Evolutionary conservation across 2,888 invertebrate species (phyloP), one percentile per base, ranked within the genome.

Genomic region (Nudaria mundana): DNA sequence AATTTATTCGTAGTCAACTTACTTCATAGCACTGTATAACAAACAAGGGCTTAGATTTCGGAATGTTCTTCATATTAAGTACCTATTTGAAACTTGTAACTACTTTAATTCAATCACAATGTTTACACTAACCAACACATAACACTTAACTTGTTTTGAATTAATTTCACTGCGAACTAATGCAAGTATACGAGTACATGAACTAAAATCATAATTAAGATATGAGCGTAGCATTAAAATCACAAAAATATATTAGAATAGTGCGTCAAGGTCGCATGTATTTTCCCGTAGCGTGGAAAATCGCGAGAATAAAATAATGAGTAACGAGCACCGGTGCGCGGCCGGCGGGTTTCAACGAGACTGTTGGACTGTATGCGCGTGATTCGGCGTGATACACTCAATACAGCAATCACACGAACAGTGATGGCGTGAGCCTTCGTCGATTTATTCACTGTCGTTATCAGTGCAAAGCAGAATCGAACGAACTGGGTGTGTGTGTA

Each of bases 11-110:
- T 39, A 51, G 40, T 48, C 30, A 60, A 90, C 91, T 91, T 83
- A 91, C 91, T 89, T 91, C 90, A 61, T 91, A 92, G 63, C 91
- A 91, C 70, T 91, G 91, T 56, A 91, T 86, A 39, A 90, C 75
- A 58, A 92, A 90, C 46, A 91, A 63, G 32, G 91, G 91, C 66
- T 90, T 90, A 10, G 76, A 72, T 66, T 76, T 80, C 14, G 43
- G 44, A 53, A 60, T 75, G 58, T 70, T 82, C 77, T 81, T 86
- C 81, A 83, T 85, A 52, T 56, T 76, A 53, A n/a, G n/a, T n/a
- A n/a, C n/a, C n/a, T n/a, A n/a, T n/a, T 55, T 76, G 30, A 6
- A 5, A 23, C 8, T 8, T 36, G 10, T 16, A 29, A 22, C 13
- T 37, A 44, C 31, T 16, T 12, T 29, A 20, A 37, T 38, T 36